These are phyloP conservation scores for Alviniconcha marisindica DNA, from an alignment of 1,140 invertebrate species.

Conservation along the genomic window DNA sequence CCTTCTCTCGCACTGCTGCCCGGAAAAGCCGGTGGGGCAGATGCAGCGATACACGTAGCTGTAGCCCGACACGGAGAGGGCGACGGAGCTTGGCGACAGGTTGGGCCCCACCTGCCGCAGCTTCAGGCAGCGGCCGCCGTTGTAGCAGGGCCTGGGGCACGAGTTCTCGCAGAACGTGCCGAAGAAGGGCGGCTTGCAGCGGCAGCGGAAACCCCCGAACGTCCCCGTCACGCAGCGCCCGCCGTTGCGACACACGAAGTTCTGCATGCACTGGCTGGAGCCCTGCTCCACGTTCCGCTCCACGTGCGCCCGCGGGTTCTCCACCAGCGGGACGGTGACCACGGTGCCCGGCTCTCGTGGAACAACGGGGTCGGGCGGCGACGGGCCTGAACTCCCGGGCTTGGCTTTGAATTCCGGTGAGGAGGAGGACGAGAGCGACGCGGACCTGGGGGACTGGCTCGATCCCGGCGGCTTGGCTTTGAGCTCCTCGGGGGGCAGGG, in stretches of 20 bases:
- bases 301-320: slow-evolving; percentile 16
- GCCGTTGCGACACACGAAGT: slow-evolving; percentile 29
- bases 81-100: neutral
- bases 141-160: slow-evolving; percentile 8
- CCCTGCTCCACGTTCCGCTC: slow-evolving; percentile 29
- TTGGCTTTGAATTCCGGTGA: too few species aligned
- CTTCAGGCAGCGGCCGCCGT: slow-evolving; percentile 18
- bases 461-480: too few species aligned
- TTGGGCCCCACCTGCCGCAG: neutral
- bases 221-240: slow-evolving; percentile 14
- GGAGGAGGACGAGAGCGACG: too few species aligned
- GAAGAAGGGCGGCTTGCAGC: slow-evolving; percentile 10
- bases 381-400: too few species aligned
- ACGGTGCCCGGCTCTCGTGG: neutral
- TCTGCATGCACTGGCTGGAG: slow-evolving; percentile 20
- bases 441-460: too few species aligned
- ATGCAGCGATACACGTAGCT: neutral
- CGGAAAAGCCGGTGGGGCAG: neutral
- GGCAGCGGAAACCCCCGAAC: slow-evolving; percentile 15
- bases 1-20: neutral
- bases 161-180: slow-evolving; percentile 34
- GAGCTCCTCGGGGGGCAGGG: too few species aligned
- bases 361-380: neutral
- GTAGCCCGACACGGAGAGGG: neutral
- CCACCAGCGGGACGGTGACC: neutral